These are phyloP conservation scores for Myrmophylax atrothorax DNA, from an alignment of 2,113 vertebrate genomes.

Conservation along the genomic window DNA sequence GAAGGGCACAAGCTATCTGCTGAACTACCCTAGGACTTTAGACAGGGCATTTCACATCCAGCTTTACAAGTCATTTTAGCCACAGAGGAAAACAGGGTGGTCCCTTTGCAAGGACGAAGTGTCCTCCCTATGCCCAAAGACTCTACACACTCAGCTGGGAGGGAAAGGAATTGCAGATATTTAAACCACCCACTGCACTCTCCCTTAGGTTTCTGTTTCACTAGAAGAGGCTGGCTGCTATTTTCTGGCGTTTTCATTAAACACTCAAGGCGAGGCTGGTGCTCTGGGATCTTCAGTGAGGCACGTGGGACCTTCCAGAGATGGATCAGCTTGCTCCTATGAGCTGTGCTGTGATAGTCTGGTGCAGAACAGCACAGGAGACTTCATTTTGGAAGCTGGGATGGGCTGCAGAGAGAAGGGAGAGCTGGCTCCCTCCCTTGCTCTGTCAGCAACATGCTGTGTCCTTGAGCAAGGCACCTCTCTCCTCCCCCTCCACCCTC, in stretches of 20 bases:
- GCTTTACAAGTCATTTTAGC: not conserved
- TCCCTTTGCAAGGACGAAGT: not conserved
- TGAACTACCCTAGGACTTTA: not conserved
- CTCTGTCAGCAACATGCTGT: accelerated
- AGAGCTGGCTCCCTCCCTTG: not conserved
- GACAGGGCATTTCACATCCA: not conserved
- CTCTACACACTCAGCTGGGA: not conserved
- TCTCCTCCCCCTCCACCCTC: constrained; percentile 43
- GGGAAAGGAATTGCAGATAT: not conserved
- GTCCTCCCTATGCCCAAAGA: not conserved
- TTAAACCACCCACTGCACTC: not conserved
- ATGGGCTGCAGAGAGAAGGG: not conserved
- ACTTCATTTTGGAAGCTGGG: not conserved
- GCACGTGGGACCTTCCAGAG: not conserved
- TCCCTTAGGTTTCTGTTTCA: not conserved
- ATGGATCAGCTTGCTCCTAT: not conserved
- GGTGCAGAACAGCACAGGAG: not conserved
- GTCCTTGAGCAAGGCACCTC: constrained; percentile 27
- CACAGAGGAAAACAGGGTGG: not conserved
- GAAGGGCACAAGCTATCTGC: not conserved
- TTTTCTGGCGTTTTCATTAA: not conserved
- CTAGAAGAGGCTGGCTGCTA: not conserved
- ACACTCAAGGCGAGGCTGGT: not conserved
- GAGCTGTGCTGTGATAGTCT: not conserved
- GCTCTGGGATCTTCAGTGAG: not conserved